Evolutionary conservation across 2,113 vertebrate species (phyloP).

Genomic region (Ascaphus truei): DNA sequence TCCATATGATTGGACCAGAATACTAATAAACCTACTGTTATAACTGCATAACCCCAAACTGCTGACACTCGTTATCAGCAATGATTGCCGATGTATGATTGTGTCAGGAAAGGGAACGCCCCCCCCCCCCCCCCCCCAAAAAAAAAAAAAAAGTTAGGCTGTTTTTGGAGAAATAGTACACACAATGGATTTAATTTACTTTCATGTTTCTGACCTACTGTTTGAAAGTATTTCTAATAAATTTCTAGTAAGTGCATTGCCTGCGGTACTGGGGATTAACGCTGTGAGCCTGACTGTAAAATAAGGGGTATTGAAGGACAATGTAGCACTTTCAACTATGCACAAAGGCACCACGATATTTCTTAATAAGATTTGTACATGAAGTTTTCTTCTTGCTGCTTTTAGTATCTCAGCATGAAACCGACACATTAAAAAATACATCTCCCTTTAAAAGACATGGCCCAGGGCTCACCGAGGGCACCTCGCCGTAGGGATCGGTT

Average conservation of each 20-base stretch:
- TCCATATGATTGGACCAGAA: not conserved
- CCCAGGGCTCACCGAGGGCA: constrained; percentile 15
- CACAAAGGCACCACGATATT: constrained; percentile 33
- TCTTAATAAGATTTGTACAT: constrained; percentile 35
- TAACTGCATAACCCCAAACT: not conserved
- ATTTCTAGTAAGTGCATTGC: constrained; percentile 32
- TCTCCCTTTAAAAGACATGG: constrained; percentile 15
- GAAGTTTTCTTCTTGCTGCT: constrained; percentile 7
- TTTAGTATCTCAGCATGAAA: constrained; percentile 5
- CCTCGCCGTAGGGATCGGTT: not conserved
- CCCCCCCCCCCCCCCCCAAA: too few relatives aligned
- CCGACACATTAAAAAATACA: constrained; percentile 14
- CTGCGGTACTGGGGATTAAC: constrained; percentile 25
- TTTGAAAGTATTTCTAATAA: constrained; percentile 36
- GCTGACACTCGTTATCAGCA: not conserved
- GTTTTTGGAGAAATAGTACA: constrained; percentile 8
- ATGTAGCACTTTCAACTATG: constrained; percentile 31
- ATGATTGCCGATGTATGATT: not conserved
- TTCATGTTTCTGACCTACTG: constrained; percentile 30
- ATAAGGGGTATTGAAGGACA: constrained; percentile 23
- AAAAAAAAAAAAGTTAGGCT: constrained; percentile 1
- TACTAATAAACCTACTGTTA: not conserved
- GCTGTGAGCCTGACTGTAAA: constrained; percentile 21
- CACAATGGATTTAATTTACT: constrained; percentile 30
- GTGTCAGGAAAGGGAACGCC: not conserved